Evolutionary conservation across 2,113 vertebrate genomes (phyloP), one percentile per base, ranked within the genome.

Genomic region (Gnathonemus echidnorhynchus): DNA sequence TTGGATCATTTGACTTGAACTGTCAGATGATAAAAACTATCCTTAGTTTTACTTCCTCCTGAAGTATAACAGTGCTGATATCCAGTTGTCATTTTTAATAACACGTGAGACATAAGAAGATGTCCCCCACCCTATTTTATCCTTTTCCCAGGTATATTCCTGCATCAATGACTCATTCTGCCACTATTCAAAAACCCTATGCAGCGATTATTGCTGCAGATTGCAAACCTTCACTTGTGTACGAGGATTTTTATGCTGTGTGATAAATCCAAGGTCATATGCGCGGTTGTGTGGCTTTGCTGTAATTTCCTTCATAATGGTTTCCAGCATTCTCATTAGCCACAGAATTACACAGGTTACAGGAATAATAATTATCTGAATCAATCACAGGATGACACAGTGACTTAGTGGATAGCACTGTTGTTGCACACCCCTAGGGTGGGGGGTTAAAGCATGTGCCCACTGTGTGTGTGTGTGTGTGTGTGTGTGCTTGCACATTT

Each of bases 311-410:
- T 89, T 85, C 77, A 21, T 85, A 85, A 85, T 89, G 80, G 53
- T 89, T 89, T 89, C 80, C 77, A 50, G 53, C 77, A 48, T 89
- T 56, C 83, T 15, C 42, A 49, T 85, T 52, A 89, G 89, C 89
- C 42, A 46, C 52, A 46, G 52, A 89, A 85, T 89, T 85, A 58
- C 52, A 89, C 35, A 85, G 53, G 89, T 50, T 35, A 84, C 89
- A 86, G 80, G 89, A 56, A 89, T 86, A 62, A 62, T 89, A 89
- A 85, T 89, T 89, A 89, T 84, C 70, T 80, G 74, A 89, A 77
- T 89, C 77, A 85, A 86, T 89, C 89, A 58, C 80, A 89, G 62
- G 62, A 27, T 70, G 62, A 66, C 62, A 66, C n/a, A 66, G n/a
- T 66, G 62, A 70, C 62, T 70, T 17, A 11, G 62, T 66, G 62